Evolutionary conservation across 2,113 vertebrate genomes (phyloP).

Genomic region (Ophthalmolycus amberensis): DNA sequence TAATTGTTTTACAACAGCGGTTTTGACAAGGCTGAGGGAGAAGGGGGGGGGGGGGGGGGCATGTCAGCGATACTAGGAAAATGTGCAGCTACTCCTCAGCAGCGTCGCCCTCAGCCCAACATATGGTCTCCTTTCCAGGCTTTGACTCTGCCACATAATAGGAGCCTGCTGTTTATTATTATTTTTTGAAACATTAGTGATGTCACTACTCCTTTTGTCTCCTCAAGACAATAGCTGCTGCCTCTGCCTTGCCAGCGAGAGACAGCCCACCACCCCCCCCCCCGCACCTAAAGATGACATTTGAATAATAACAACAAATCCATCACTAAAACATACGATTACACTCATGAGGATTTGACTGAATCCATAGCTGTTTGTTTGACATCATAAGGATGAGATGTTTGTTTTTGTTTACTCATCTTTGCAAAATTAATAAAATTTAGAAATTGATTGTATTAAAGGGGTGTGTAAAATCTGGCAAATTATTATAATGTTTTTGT

Average conservation of each 20-base stretch:
- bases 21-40: conserved; percentile 75
- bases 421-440: conserved; percentile 73
- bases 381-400: conserved; percentile 3
- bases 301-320: conserved; percentile 73
- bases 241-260: conserved; percentile 60
- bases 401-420: conserved; percentile 55
- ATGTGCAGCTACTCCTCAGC: conserved; percentile 62
- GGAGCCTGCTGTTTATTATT: conserved; percentile 71
- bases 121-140: conserved; percentile 82
- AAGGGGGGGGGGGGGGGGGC: conserved; percentile 57
- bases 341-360: background rate
- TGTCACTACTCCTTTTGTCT: conserved; percentile 81
- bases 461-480: conserved; percentile 48
- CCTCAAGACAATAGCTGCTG: conserved; percentile 75
- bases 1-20: conserved; percentile 83
- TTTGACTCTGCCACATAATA: conserved; percentile 74
- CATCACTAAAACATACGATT: conserved; percentile 48
- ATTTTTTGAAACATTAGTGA: conserved; percentile 71
- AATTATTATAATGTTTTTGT: conserved; percentile 50
- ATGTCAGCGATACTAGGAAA: conserved; percentile 73
- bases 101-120: conserved; percentile 76
- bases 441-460: conserved; percentile 58
- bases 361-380: conserved; percentile 22
- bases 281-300: conserved; percentile 51
- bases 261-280: background rate